Evolutionary conservation across 2,113 vertebrate species (phyloP).

Genomic region (Lates calcarifer): DNA sequence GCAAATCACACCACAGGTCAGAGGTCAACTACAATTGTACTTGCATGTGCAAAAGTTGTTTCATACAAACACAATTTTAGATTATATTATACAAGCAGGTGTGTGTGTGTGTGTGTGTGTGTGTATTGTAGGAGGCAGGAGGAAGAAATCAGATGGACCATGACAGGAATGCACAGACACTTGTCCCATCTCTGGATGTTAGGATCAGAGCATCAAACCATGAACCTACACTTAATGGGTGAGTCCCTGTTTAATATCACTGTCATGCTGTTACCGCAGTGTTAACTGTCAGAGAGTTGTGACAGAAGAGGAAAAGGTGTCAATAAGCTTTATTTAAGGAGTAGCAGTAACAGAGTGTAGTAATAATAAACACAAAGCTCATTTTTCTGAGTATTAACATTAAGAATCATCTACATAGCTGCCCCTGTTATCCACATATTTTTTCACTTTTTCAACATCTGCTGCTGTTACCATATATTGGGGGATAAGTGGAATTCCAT

Average conservation of each 20-base stretch:
- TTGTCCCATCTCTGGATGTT: conserved; percentile 90
- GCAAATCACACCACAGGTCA: conserved; percentile 91
- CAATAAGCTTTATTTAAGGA: background rate
- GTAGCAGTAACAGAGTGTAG: background rate
- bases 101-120: conserved; percentile 19
- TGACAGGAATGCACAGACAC: conserved; percentile 90
- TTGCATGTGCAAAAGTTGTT: background rate
- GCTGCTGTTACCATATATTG: background rate
- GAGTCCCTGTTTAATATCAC: conserved; percentile 20
- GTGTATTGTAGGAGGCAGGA: conserved; percentile 88
- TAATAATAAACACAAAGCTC: background rate
- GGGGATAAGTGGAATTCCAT: background rate
- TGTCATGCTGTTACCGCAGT: background rate
- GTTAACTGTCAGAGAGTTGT: background rate
- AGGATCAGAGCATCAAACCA: conserved; percentile 93
- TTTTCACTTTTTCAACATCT: background rate
- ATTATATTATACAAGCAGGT: conserved; percentile 23
- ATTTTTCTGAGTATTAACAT: background rate
- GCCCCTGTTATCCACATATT: too few species aligned
- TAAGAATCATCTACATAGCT: background rate
- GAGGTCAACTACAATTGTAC: conserved; percentile 66
- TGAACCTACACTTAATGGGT: conserved; percentile 96
- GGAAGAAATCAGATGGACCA: conserved; percentile 94
- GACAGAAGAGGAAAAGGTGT: background rate
- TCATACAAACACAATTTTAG: background rate